A percentile compares a stretch with the other conserved stretches of the same genome.
phyloP scores from a whole-genome alignment of 2,113 vertebrate species.

The Odocoileus virginianus region DNA sequence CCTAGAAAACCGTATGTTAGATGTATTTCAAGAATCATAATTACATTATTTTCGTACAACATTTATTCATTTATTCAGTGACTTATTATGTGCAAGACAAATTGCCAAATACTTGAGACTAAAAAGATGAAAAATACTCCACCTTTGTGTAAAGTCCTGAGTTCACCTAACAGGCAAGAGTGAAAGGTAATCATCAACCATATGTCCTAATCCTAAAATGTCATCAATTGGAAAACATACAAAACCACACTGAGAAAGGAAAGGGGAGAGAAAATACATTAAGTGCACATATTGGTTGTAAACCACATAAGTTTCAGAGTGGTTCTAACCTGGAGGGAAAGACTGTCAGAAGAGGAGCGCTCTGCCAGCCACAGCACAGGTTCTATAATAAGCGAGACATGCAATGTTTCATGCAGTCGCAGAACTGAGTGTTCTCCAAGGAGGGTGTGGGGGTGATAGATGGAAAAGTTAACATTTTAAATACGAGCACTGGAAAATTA shows the following conservation, averaged over 20 bases:
- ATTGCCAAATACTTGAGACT: neutral
- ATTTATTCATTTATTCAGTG: neutral
- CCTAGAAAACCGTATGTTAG: neutral
- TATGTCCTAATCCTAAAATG: neutral
- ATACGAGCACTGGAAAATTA: neutral
- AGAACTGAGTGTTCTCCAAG: neutral
- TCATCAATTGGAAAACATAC: neutral
- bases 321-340: neutral
- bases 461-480: neutral
- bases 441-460: fast-evolving
- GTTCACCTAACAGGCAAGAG: neutral
- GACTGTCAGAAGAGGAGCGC: neutral
- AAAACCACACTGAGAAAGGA: neutral
- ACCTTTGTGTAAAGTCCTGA: neutral
- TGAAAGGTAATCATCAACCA: neutral
- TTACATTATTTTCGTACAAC: neutral
- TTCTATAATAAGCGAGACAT: neutral
- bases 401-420: neutral
- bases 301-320: neutral
- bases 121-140: neutral
- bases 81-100: neutral
- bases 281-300: neutral
- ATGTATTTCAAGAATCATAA: neutral
- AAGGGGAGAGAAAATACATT: neutral
- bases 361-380: neutral